Conservation (phyloP, 2,113 vertebrate species). For the Pithys albifrons region DNA sequence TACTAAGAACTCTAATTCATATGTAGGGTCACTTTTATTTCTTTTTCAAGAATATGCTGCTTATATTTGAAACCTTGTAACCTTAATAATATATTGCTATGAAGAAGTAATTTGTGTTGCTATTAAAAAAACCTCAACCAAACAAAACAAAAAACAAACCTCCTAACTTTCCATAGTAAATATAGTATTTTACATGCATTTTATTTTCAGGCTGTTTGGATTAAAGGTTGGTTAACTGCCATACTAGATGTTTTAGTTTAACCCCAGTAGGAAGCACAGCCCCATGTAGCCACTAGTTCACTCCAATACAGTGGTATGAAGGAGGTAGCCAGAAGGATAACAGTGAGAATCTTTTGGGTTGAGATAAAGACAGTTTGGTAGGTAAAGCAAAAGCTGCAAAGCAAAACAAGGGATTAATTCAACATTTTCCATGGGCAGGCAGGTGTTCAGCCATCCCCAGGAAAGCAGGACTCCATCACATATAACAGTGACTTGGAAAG, state of each 20-base stretch:
- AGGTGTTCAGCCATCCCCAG: neutral
- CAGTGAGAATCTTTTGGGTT: neutral
- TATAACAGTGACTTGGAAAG: neutral
- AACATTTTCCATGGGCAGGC: neutral
- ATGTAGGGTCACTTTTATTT: neutral
- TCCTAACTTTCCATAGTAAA: neutral
- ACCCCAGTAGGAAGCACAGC: neutral
- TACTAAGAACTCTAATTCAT: neutral
- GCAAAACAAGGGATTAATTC: neutral
- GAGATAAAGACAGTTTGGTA: neutral
- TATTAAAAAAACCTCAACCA: neutral
- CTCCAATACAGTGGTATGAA: neutral
- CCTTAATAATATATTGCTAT: neutral
- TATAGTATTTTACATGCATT: neutral
- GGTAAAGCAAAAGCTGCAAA: neutral
- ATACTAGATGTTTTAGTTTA: neutral
- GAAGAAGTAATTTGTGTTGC: neutral
- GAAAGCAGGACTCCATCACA: too few relatives aligned
- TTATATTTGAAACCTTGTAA: neutral
- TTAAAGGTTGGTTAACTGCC: neutral
- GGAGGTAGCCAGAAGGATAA: neutral
- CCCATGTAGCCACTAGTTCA: fast-evolving
- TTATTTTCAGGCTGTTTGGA: neutral
- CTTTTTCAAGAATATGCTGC: neutral
- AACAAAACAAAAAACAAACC: too few relatives aligned